These are phyloP conservation scores for Nomada fabriciana DNA, from an alignment of 2,888 invertebrate species.

Conservation along the genomic window DNA sequence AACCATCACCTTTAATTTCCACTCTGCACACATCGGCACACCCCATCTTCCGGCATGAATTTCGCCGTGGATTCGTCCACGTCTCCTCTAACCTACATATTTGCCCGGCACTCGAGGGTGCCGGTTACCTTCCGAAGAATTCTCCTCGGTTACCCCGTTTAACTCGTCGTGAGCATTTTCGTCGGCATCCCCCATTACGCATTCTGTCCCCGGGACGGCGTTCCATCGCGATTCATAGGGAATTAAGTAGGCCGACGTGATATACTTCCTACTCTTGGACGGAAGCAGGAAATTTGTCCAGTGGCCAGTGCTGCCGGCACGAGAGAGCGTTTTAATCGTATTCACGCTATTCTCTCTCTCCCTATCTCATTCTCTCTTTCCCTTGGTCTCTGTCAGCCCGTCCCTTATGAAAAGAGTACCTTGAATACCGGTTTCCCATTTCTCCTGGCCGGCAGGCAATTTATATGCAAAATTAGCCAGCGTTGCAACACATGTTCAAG, in stretches of 20 bases:
- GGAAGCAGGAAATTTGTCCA: slow-evolving; percentile 67
- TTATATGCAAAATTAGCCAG: slow-evolving; percentile 72
- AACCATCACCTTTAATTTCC: neutral
- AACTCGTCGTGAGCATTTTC: slow-evolving; percentile 15
- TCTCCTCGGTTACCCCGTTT: slow-evolving; percentile 50
- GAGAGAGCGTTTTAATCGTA: slow-evolving; percentile 34
- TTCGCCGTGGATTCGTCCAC: neutral
- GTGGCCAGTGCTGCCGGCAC: slow-evolving; percentile 34
- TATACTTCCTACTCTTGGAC: slow-evolving; percentile 46
- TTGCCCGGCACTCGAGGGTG: slow-evolving; percentile 18
- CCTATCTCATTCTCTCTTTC: slow-evolving; percentile 56
- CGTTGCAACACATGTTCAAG: slow-evolving; percentile 70
- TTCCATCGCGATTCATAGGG: slow-evolving; percentile 53
- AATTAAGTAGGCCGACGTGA: slow-evolving; percentile 58
- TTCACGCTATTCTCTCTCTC: slow-evolving; percentile 40
- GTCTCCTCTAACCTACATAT: slow-evolving; percentile 32
- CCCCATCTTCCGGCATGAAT: slow-evolving; percentile 1
- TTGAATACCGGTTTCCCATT: slow-evolving; percentile 67
- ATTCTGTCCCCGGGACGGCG: slow-evolving; percentile 32
- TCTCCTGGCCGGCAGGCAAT: slow-evolving; percentile 63
- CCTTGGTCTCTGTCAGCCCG: slow-evolving; percentile 23
- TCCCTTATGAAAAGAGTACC: slow-evolving; percentile 57
- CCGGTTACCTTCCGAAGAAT: slow-evolving; percentile 26
- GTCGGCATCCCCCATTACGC: slow-evolving; percentile 36
- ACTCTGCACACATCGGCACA: neutral